These are phyloP conservation scores for Chaetura pelagica DNA, from an alignment of 2,113 vertebrate genomes.

Conservation along the genomic window DNA sequence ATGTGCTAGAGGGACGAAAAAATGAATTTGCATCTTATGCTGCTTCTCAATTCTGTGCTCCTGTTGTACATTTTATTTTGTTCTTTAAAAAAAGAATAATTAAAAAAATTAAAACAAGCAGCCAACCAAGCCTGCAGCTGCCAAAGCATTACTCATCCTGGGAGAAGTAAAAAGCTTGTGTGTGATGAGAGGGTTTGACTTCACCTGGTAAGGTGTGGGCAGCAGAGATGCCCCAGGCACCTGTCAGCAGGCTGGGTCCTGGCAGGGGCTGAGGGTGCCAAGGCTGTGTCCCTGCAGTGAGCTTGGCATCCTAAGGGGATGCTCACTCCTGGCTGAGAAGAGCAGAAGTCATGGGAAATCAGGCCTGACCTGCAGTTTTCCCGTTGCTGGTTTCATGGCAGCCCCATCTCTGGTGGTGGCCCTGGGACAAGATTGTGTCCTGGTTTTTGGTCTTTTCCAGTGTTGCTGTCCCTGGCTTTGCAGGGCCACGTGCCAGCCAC, in stretches of 20 bases:
- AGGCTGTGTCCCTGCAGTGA: accelerated
- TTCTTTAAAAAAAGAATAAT: no score
- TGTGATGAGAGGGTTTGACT: neutral
- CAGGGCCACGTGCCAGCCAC: neutral
- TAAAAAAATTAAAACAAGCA: no score
- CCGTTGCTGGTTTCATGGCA: accelerated
- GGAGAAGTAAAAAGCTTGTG: neutral
- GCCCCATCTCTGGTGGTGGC: accelerated
- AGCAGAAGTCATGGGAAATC: neutral
- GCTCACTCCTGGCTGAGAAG: accelerated
- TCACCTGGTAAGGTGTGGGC: accelerated
- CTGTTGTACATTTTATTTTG: neutral
- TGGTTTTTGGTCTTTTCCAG: accelerated
- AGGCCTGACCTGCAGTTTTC: accelerated
- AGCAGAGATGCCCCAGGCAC: neutral
- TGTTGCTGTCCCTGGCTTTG: neutral
- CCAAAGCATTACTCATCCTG: neutral
- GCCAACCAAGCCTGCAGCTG: neutral
- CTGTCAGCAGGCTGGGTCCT: neutral
- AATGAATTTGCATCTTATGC: neutral
- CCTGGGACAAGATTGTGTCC: accelerated
- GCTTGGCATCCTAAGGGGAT: neutral
- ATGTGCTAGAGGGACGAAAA: neutral
- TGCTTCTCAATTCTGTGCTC: neutral
- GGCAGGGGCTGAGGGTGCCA: neutral